A percentile compares a stretch with the other conserved stretches of the same genome.
phyloP scores from a whole-genome alignment of 1,140 invertebrate species.

The Brachionus sp. region DNA sequence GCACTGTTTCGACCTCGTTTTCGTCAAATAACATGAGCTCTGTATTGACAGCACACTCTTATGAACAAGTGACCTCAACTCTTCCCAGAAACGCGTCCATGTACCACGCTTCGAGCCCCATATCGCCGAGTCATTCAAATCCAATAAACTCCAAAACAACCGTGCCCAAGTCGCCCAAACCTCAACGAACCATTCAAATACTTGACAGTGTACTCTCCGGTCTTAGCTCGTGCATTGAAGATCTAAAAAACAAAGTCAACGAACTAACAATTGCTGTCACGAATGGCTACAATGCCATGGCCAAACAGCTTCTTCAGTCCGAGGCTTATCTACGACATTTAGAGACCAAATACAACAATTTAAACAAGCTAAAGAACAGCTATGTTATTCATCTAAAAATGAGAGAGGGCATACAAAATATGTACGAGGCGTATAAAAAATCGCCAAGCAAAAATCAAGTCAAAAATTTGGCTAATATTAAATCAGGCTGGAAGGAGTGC shows the following conservation, averaged over 20 bases:
- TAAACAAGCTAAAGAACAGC: slow-evolving; percentile 1
- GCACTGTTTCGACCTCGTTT: background rate
- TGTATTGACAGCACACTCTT: background rate
- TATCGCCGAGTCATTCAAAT: background rate
- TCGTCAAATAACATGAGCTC: slow-evolving; percentile 27
- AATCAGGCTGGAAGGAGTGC: slow-evolving; percentile 34
- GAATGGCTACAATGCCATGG: slow-evolving; percentile 43
- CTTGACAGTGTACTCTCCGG: slow-evolving; percentile 32
- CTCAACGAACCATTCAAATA: background rate
- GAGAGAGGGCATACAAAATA: slow-evolving; percentile 32
- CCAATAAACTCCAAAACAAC: background rate
- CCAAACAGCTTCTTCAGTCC: slow-evolving; percentile 33
- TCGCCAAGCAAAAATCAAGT: slow-evolving; percentile 24
- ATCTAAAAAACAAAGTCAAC: background rate
- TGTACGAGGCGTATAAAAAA: slow-evolving; percentile 45
- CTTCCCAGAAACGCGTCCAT: background rate
- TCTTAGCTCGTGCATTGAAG: slow-evolving; percentile 13
- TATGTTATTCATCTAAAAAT: slow-evolving; percentile 28
- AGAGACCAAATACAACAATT: background rate
- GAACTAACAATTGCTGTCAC: slow-evolving; percentile 24
- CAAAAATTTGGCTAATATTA: slow-evolving; percentile 31
- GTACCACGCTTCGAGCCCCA: background rate
- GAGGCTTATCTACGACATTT: slow-evolving; percentile 25
- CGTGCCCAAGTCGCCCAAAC: slow-evolving; percentile 26
- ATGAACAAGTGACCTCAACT: slow-evolving; percentile 21